Evolutionary conservation across 2,113 vertebrate genomes (phyloP).

Genomic region (Anser brachyrhynchus): DNA sequence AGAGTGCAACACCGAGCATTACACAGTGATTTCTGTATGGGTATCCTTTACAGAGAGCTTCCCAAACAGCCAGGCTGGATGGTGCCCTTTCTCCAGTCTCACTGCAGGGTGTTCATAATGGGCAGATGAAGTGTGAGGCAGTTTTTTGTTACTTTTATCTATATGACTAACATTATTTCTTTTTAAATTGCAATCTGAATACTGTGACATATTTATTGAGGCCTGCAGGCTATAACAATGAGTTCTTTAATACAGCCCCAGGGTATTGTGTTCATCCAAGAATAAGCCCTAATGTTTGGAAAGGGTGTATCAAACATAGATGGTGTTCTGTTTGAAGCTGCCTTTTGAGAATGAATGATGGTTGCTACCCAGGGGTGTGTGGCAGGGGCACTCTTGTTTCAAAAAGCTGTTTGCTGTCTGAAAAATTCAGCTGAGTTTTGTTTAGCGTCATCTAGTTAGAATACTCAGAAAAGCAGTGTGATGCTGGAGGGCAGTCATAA

Average conservation of each 20-base stretch:
- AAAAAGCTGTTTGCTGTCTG: not conserved
- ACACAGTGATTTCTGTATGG: not conserved
- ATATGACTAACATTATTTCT: not conserved
- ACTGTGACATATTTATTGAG: not conserved
- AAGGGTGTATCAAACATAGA: not conserved
- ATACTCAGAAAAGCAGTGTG: not conserved
- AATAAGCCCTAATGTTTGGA: conserved; percentile 39
- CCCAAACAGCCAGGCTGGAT: not conserved
- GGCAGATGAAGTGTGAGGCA: not conserved
- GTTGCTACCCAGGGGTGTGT: not conserved
- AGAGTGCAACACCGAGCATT: not conserved
- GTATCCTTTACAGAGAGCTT: not conserved
- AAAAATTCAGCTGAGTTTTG: not conserved
- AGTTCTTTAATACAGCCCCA: not conserved
- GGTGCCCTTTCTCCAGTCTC: not conserved
- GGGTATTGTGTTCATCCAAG: not conserved
- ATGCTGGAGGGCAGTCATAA: not conserved
- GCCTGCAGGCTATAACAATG: not conserved
- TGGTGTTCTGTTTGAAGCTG: conserved; percentile 16
- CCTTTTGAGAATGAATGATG: not conserved
- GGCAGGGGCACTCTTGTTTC: not conserved
- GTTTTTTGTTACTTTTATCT: conserved; percentile 14
- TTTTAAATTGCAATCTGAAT: conserved; percentile 28
- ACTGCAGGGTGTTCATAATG: not conserved
- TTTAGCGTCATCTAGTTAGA: not conserved